These are phyloP conservation scores for Dermatemys mawii DNA, from an alignment of 2,113 vertebrate genomes.

Conservation along the genomic window DNA sequence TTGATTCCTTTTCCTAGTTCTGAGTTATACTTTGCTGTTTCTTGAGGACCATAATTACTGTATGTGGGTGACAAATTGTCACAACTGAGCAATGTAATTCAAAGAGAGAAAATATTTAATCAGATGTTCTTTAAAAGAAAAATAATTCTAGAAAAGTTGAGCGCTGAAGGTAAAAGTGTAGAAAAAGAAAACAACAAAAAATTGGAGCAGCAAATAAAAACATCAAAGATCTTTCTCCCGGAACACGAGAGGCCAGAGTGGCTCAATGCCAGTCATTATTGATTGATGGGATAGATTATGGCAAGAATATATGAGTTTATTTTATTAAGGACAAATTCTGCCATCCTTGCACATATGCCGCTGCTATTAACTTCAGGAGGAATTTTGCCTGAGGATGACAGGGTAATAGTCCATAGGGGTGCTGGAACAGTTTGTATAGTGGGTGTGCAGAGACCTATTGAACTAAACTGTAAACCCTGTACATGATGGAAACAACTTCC, in stretches of 20 bases:
- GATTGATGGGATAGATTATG: neutral
- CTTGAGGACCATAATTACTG: neutral
- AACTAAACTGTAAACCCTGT: no score
- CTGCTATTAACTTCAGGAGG: neutral
- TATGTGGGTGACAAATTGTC: neutral
- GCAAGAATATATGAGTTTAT: neutral
- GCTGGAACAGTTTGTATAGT: no score
- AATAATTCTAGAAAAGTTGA: neutral
- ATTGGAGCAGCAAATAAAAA: neutral
- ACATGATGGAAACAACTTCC: no score
- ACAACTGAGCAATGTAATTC: neutral
- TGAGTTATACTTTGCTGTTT: neutral
- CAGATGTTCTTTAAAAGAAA: neutral
- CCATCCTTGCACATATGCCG: rapidly evolving
- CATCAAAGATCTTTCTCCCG: rapidly evolving
- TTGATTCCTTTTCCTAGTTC: neutral
- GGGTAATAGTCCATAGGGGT: neutral
- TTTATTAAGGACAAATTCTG: neutral
- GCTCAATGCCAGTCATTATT: neutral
- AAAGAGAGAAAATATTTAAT: neutral
- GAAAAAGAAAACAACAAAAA: neutral
- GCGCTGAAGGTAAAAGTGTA: neutral
- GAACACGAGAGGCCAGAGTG: neutral
- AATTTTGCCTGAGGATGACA: neutral
- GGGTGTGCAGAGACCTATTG: no score